These are phyloP conservation scores for Leptocoma aspasia DNA, from an alignment of 2,113 vertebrate species.

Conservation along the genomic window DNA sequence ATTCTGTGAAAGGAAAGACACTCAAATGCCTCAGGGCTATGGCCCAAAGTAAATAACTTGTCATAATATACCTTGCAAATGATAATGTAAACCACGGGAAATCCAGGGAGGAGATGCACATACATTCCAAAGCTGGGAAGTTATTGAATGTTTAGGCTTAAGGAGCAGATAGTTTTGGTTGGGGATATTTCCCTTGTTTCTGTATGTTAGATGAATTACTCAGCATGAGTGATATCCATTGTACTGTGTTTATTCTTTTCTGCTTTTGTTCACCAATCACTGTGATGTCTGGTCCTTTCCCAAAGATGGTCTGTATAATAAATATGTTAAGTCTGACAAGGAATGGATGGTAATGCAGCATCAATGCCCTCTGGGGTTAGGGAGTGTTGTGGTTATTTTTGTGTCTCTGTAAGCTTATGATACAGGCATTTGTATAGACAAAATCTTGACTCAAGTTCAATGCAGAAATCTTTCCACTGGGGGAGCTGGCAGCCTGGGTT, in stretches of 20 bases:
- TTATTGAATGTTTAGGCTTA: slow-evolving; percentile 65
- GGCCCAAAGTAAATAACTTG: slow-evolving; percentile 57
- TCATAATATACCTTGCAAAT: slow-evolving; percentile 67
- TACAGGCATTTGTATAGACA: neutral
- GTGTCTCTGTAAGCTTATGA: neutral
- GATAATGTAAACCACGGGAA: slow-evolving; percentile 53
- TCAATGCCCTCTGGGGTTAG: slow-evolving; percentile 48
- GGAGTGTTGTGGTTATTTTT: slow-evolving; percentile 48
- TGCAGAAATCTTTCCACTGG: slow-evolving; percentile 16
- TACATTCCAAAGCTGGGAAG: slow-evolving; percentile 56
- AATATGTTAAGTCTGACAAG: slow-evolving; percentile 29
- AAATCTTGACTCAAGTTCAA: neutral
- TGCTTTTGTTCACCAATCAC: slow-evolving; percentile 48
- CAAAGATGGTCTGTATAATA: slow-evolving; percentile 41
- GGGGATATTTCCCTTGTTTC: slow-evolving; percentile 51
- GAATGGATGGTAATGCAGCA: slow-evolving; percentile 39
- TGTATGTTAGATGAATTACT: slow-evolving; percentile 27
- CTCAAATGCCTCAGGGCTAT: slow-evolving; percentile 1
- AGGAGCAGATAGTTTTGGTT: slow-evolving; percentile 62
- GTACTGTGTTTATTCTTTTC: slow-evolving; percentile 48
- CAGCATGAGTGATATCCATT: slow-evolving; percentile 24
- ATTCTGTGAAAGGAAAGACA: slow-evolving; percentile 29
- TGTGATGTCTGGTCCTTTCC: slow-evolving; percentile 16
- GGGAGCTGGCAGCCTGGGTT: slow-evolving; percentile 33
- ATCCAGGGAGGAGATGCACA: slow-evolving; percentile 40